These are phyloP conservation scores for Amazona finschi DNA, from an alignment of 2,797 vertebrate genomes.

Conservation along the genomic window DNA sequence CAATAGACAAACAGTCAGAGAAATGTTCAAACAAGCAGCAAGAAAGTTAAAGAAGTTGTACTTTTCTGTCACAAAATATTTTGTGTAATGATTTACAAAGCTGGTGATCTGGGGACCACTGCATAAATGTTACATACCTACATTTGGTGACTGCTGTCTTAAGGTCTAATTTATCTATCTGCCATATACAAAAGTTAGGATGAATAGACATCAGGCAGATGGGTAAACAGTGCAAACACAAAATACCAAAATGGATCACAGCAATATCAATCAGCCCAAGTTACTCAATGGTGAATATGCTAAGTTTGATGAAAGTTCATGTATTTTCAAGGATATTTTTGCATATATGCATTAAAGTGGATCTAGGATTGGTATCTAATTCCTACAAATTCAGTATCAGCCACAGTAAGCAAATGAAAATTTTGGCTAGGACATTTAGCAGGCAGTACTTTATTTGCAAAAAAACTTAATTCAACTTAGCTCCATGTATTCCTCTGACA, in stretches of 20 bases:
- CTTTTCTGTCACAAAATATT: not conserved
- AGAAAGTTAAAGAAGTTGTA: not conserved
- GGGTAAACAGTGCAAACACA: not conserved
- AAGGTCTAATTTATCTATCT: not conserved
- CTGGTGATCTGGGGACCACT: not conserved
- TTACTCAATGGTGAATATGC: rapidly evolving
- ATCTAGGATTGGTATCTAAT: not conserved
- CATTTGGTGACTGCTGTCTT: not conserved
- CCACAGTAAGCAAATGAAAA: not conserved
- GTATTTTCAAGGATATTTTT: not conserved
- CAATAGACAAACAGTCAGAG: not conserved
- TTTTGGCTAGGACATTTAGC: not conserved
- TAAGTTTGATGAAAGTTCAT: not conserved
- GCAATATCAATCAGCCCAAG: not conserved
- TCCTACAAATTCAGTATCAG: not conserved
- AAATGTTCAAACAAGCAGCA: not conserved
- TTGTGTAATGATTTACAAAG: not conserved
- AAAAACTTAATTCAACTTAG: not conserved
- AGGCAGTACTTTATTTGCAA: not conserved
- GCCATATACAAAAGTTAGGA: not conserved
- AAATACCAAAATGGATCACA: not conserved
- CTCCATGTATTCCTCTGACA: not conserved
- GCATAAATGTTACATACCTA: not conserved
- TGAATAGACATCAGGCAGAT: not conserved
- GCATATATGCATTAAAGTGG: not conserved